Evolutionary conservation across 2,113 vertebrate genomes (phyloP).

Genomic region (Hemiscyllium ocellatum): DNA sequence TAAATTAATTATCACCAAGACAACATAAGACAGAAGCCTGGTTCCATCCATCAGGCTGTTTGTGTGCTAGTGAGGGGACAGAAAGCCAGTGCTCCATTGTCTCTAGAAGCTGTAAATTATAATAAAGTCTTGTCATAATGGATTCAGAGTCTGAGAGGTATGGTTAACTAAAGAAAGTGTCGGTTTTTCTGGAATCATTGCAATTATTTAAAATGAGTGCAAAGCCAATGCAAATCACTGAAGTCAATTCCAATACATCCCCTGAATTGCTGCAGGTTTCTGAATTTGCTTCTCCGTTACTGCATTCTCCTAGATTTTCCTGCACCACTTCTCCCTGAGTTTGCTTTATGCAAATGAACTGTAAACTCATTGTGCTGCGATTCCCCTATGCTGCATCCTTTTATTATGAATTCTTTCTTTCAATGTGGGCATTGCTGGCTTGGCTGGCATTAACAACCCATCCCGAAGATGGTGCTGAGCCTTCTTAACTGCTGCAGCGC

Average conservation of each 20-base stretch:
- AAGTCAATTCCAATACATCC: not conserved
- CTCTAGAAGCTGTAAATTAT: not conserved
- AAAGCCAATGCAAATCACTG: not conserved
- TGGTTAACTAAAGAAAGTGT: not conserved
- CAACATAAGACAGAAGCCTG: not conserved
- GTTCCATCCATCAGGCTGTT: not conserved
- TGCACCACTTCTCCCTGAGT: not conserved
- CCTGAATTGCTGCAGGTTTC: not conserved
- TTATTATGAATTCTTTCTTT: not conserved
- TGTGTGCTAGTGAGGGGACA: too few species aligned
- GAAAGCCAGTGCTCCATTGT: not conserved
- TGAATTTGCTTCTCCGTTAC: not conserved
- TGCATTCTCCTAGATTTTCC: not conserved
- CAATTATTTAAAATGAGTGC: not conserved
- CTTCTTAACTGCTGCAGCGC: not conserved
- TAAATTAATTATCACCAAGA: slow-evolving; percentile 15
- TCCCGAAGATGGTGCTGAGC: not conserved
- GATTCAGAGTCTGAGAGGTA: not conserved
- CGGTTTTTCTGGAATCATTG: not conserved
- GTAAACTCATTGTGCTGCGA: not conserved
- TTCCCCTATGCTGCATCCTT: not conserved
- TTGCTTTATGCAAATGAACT: not conserved
- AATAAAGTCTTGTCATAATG: not conserved
- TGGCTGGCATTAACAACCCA: not conserved
- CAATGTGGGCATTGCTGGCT: not conserved